Percentiles rank a stretch among this genome's conserved stretches.
These are phyloP conservation scores for Rutpela maculata DNA, from an alignment of 2,888 invertebrate genomes.

Conservation along the genomic window DNA sequence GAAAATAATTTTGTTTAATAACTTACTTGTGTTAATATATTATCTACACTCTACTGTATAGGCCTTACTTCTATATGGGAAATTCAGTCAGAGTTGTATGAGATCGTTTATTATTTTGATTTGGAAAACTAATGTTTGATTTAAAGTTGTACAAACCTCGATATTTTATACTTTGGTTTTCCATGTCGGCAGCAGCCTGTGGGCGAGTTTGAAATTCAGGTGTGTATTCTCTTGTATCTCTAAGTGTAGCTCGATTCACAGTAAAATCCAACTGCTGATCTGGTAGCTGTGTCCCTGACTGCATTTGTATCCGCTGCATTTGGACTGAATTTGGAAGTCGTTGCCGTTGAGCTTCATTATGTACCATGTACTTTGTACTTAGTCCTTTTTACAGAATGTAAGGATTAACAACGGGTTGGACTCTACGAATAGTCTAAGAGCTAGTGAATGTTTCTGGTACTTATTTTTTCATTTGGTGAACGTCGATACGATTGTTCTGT, in stretches of 20 bases:
- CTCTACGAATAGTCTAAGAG: too few relatives aligned
- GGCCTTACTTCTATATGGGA: too few relatives aligned
- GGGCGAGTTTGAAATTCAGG: background rate
- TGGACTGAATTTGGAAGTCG: background rate
- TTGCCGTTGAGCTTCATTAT: background rate
- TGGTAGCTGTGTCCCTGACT: background rate
- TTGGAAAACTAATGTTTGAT: too few relatives aligned
- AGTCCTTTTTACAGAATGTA: background rate
- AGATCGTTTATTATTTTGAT: too few relatives aligned
- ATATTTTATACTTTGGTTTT: background rate
- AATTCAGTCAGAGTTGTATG: too few relatives aligned
- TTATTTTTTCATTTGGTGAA: too few relatives aligned
- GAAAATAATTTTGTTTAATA: background rate
- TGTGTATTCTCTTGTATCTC: background rate
- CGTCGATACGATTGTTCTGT: too few relatives aligned
- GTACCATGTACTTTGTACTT: background rate
- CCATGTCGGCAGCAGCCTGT: background rate
- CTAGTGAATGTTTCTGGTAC: too few relatives aligned
- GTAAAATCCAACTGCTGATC: background rate
- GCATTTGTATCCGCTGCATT: background rate
- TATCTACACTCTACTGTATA: too few relatives aligned
- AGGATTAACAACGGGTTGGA: too few relatives aligned
- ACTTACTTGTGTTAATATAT: too few relatives aligned
- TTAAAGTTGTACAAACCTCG: background rate
- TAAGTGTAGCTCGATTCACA: background rate